phyloP scores from a whole-genome alignment of 2,113 vertebrate genomes.

The Dasypus novemcinctus region DNA sequence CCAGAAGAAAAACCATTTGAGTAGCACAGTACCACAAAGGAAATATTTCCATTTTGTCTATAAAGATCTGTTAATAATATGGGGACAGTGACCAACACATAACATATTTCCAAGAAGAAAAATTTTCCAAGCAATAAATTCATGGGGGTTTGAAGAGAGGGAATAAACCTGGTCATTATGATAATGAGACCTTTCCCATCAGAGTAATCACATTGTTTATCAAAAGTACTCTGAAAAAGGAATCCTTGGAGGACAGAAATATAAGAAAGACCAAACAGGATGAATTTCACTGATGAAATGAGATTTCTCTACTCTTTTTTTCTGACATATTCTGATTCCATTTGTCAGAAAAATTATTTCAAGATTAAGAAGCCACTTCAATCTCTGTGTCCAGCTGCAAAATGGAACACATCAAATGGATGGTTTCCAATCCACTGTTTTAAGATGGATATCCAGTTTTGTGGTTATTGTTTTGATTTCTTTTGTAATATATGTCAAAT shows the following conservation, averaged over 20 bases:
- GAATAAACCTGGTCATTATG: slow-evolving; percentile 36
- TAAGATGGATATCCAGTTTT: fast-evolving
- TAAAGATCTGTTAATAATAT: slow-evolving; percentile 62
- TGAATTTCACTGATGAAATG: neutral
- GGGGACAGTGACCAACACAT: slow-evolving; percentile 50
- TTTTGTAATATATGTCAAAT: neutral
- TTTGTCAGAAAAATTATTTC: neutral
- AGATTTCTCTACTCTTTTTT: neutral
- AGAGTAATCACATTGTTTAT: no score
- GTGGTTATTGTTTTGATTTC: neutral
- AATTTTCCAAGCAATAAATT: slow-evolving; percentile 75
- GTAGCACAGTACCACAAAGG: slow-evolving; percentile 46
- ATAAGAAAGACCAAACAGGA: slow-evolving; percentile 50
- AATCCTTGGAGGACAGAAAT: no score
- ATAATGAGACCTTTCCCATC: slow-evolving; percentile 35
- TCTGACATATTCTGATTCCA: neutral
- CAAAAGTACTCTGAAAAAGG: no score
- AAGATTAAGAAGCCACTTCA: neutral
- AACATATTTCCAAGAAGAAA: slow-evolving; percentile 70
- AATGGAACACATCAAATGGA: neutral
- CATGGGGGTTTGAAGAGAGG: slow-evolving; percentile 59
- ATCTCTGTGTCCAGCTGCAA: fast-evolving
- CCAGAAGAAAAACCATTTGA: slow-evolving; percentile 69
- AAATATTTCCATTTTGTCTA: slow-evolving; percentile 36
- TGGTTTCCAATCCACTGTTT: neutral